phyloP scores from a whole-genome alignment of 92 coral and sea anemone genomes.

The Phenganax marumi region DNA sequence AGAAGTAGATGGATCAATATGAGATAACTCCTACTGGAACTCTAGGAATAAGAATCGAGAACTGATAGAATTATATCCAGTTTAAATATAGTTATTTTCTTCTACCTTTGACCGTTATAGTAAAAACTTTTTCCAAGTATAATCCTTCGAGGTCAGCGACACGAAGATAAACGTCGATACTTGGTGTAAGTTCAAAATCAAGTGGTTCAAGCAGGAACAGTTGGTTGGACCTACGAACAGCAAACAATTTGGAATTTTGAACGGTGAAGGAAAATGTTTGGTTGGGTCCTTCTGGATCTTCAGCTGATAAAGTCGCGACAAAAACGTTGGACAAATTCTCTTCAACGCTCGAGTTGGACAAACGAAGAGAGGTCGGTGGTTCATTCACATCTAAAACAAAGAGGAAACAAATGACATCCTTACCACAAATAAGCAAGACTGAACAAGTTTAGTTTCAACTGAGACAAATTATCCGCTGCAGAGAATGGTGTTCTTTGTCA shows the following conservation, averaged over 20 bases:
- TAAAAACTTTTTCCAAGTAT: conserved; percentile 60
- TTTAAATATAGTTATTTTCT: not conserved
- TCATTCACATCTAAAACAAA: conserved; percentile 77
- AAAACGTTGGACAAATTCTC: conserved; percentile 67
- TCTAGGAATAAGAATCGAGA: not conserved
- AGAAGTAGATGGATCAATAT: not conserved
- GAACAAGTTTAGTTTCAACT: no score
- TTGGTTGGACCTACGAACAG: conserved; percentile 59
- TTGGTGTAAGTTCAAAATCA: conserved; percentile 70
- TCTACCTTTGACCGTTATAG: conserved; percentile 67
- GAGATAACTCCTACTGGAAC: not conserved
- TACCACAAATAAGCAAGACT: not conserved
- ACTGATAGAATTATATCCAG: not conserved
- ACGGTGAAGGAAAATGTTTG: conserved; percentile 68
- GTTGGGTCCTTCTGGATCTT: conserved; percentile 71
- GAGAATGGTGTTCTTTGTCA: no score
- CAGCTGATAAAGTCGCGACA: conserved; percentile 68
- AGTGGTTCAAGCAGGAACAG: conserved; percentile 65
- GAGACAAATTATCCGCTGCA: no score
- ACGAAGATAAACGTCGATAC: conserved; percentile 54
- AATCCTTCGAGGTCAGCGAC: conserved; percentile 75
- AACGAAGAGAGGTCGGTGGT: conserved; percentile 61
- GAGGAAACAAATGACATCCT: not conserved
- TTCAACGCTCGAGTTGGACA: conserved; percentile 60
- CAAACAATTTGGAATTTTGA: conserved; percentile 58